phyloP scores from a whole-genome alignment of 2,113 vertebrate species.

The human region GRCh38 chr7:67067501-67068000 shows the following conservation, averaged over 20 bases:
- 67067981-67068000: background rate
- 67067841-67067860: background rate
- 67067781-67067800: background rate
- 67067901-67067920: background rate
- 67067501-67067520: background rate
- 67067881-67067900: background rate
- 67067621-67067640: background rate
- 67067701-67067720: background rate
- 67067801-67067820: background rate
- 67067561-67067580: background rate
- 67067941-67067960: background rate
- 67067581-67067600: background rate
- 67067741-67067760: background rate
- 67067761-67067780: background rate
- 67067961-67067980: background rate
- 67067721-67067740: background rate
- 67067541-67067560: background rate
- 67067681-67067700: background rate
- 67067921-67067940: background rate
- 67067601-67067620: background rate
- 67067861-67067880: background rate
- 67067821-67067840: background rate
- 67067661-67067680: background rate
- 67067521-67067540: background rate
- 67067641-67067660: background rate